phyloP scores from a whole-genome alignment of 2,797 vertebrate species.

The Gallinago solitaria region DNA sequence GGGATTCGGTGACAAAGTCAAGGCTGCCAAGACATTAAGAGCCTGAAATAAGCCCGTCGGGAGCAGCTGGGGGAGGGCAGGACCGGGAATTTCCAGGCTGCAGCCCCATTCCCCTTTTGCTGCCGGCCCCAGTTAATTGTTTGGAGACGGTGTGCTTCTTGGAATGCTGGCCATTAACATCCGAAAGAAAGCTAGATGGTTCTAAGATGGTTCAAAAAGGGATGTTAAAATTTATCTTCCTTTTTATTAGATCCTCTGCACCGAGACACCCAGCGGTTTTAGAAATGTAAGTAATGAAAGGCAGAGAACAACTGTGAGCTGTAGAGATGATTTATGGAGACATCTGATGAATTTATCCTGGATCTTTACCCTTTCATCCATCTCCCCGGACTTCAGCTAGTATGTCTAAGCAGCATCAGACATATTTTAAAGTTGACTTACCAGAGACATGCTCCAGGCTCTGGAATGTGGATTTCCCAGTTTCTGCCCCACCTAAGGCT shows the following conservation, averaged over 20 bases:
- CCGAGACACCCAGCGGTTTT: conserved; percentile 38
- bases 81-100: not conserved
- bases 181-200: conserved; percentile 34
- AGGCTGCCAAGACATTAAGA: not conserved
- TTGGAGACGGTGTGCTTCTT: not conserved
- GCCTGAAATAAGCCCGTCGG: not conserved
- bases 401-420: conserved; percentile 1
- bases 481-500: not conserved
- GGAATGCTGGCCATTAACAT: conserved; percentile 26
- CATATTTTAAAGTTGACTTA: conserved; percentile 11
- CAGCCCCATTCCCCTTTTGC: not conserved
- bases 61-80: not conserved
- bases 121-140: not conserved
- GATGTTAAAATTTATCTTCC: conserved; percentile 63
- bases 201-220: conserved; percentile 53
- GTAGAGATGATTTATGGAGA: conserved; percentile 55
- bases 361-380: conserved; percentile 50
- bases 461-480: conserved; percentile 42
- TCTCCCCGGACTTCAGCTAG: conserved; percentile 28
- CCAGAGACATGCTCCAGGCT: not conserved
- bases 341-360: conserved; percentile 59
- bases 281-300: conserved; percentile 60
- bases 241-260: conserved; percentile 50
- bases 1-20: not conserved
- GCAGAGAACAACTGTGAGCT: conserved; percentile 46